These are phyloP conservation scores for Bettongia penicillata DNA, from an alignment of 2,113 vertebrate species.

Conservation along the genomic window DNA sequence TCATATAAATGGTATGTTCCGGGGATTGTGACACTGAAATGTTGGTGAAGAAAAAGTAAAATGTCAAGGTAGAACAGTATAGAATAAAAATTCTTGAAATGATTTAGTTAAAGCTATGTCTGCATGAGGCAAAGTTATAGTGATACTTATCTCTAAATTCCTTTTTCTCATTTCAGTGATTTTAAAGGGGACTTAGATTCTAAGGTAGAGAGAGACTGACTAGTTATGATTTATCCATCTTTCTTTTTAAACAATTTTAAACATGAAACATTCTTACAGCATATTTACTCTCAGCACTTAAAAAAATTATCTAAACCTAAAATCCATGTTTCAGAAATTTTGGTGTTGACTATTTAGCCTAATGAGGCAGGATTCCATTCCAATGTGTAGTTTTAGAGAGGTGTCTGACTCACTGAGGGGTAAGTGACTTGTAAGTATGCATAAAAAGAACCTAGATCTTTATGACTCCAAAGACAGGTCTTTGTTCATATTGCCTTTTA, in stretches of 20 bases:
- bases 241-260: background rate
- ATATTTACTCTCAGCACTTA: background rate
- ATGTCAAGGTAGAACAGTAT: background rate
- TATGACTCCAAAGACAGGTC: background rate
- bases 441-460: background rate
- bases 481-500: background rate
- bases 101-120: background rate
- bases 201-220: background rate
- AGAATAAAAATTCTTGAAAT: background rate
- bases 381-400: background rate
- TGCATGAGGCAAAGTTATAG: background rate
- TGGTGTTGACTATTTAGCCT: no score
- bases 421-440: background rate
- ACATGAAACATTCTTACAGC: background rate
- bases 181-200: background rate
- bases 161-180: background rate
- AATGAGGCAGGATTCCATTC: background rate
- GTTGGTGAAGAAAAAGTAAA: background rate
- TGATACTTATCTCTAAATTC: background rate
- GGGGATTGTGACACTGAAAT: background rate
- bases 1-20: background rate
- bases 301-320: background rate
- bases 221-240: background rate
- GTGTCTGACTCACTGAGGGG: background rate
- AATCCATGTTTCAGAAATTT: background rate